These are phyloP conservation scores for Mamestra brassicae DNA, from an alignment of 2,888 invertebrate genomes.

Conservation along the genomic window DNA sequence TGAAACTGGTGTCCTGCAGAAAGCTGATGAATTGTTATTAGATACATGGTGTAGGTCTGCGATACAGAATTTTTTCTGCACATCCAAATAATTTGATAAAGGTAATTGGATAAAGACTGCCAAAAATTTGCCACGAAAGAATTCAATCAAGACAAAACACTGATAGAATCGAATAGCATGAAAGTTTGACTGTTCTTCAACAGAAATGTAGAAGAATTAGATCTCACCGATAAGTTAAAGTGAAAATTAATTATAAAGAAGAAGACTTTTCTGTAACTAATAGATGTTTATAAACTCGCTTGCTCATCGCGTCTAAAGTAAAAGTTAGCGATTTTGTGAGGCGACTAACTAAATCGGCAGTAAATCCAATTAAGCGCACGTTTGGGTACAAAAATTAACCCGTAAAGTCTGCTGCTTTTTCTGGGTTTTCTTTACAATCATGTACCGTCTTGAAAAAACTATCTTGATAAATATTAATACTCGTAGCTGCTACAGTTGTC, in stretches of 20 bases:
- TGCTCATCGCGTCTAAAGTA: not conserved
- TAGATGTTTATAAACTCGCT: not conserved
- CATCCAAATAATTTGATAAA: not conserved
- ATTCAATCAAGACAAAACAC: not conserved
- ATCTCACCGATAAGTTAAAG: too few relatives aligned
- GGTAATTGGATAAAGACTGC: too few relatives aligned
- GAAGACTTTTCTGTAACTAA: constrained; percentile 1
- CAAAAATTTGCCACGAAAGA: too few relatives aligned
- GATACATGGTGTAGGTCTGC: not conserved
- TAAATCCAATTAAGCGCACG: constrained; percentile 13
- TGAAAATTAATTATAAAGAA: not conserved
- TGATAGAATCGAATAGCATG: too few relatives aligned
- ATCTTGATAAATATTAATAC: too few relatives aligned
- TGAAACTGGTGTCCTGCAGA: not conserved
- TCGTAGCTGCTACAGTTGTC: not conserved
- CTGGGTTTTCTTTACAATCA: not conserved
- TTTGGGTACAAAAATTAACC: not conserved
- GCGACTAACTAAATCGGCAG: not conserved
- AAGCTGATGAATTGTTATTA: too few relatives aligned
- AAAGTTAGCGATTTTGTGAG: constrained; percentile 3
- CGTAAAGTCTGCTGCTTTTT: not conserved
- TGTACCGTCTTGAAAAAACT: too few relatives aligned
- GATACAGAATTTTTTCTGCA: not conserved
- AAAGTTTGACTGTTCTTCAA: too few relatives aligned
- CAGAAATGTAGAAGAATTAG: too few relatives aligned